These are phyloP conservation scores for Monomorium pharaonis DNA, from an alignment of 1,140 invertebrate species.

Conservation along the genomic window DNA sequence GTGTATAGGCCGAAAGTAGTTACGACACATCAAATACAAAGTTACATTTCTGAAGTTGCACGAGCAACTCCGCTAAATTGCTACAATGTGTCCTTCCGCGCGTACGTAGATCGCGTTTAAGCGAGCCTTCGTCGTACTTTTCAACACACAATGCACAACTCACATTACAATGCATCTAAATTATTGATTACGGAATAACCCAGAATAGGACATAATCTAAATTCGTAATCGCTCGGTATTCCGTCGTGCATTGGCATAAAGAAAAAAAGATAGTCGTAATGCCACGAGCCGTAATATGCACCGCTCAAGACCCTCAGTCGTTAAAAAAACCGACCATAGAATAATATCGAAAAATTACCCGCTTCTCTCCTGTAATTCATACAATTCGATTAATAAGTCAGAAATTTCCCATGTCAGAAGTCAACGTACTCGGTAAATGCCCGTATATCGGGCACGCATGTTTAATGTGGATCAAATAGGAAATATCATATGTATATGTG, in stretches of 20 bases:
- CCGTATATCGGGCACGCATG: constrained; percentile 23
- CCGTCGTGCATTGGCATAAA: constrained; percentile 4
- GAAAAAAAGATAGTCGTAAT: constrained; percentile 8
- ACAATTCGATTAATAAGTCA: constrained; percentile 28
- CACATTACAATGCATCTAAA: constrained; percentile 21
- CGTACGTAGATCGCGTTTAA: constrained; percentile 19
- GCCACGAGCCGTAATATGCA: neutral
- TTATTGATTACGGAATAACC: constrained; percentile 65
- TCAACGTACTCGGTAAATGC: constrained; percentile 33
- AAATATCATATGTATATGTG: constrained; percentile 28
- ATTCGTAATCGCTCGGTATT: constrained; percentile 60
- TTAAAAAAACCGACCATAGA: constrained; percentile 41
- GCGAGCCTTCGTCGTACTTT: constrained; percentile 26
- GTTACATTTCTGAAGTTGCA: constrained; percentile 42
- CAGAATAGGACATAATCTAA: constrained; percentile 55
- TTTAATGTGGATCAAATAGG: constrained; percentile 35
- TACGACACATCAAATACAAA: constrained; percentile 33
- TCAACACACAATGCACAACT: constrained; percentile 41
- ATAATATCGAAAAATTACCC: constrained; percentile 54
- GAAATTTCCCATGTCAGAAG: neutral
- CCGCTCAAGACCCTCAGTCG: neutral
- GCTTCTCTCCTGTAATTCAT: constrained; percentile 24
- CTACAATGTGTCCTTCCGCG: constrained; percentile 37
- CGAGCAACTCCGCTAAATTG: constrained; percentile 26
- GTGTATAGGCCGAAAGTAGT: constrained; percentile 54